These are phyloP conservation scores for Nowickia ferox DNA, from an alignment of 2,888 invertebrate species.

Conservation along the genomic window DNA sequence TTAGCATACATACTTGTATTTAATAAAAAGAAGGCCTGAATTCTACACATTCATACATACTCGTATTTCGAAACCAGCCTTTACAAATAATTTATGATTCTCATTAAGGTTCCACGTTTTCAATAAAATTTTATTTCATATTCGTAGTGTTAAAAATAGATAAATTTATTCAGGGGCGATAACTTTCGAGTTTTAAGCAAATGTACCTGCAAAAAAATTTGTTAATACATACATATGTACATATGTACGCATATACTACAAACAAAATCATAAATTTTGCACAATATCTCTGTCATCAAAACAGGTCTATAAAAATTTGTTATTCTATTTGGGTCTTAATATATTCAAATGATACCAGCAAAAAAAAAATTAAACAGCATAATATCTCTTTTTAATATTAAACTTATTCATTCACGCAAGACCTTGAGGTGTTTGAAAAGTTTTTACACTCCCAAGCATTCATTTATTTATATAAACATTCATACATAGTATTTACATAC, in stretches of 20 bases:
- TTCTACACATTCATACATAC: too few species aligned
- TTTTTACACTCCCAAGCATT: neutral
- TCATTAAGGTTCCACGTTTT: neutral
- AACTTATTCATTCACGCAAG: neutral
- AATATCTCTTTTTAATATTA: neutral
- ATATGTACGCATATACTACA: neutral
- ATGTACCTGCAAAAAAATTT: neutral
- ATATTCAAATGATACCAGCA: neutral
- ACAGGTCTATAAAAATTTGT: conserved; percentile 5
- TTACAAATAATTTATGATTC: neutral
- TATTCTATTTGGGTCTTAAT: neutral
- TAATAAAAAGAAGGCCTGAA: too few species aligned
- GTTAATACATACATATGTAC: neutral
- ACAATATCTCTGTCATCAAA: conserved; percentile 12
- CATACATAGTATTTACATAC: too few species aligned
- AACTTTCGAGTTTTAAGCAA: neutral
- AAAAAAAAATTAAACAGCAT: neutral
- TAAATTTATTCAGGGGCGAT: neutral
- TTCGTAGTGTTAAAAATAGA: neutral
- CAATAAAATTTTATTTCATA: neutral
- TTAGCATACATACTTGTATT: too few species aligned
- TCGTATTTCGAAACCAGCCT: neutral
- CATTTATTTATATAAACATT: too few species aligned
- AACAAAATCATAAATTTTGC: neutral
- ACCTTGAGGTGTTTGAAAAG: neutral